Evolutionary conservation across 2,113 vertebrate species (phyloP).

Genomic region (Brachypodius melanocephalos): DNA sequence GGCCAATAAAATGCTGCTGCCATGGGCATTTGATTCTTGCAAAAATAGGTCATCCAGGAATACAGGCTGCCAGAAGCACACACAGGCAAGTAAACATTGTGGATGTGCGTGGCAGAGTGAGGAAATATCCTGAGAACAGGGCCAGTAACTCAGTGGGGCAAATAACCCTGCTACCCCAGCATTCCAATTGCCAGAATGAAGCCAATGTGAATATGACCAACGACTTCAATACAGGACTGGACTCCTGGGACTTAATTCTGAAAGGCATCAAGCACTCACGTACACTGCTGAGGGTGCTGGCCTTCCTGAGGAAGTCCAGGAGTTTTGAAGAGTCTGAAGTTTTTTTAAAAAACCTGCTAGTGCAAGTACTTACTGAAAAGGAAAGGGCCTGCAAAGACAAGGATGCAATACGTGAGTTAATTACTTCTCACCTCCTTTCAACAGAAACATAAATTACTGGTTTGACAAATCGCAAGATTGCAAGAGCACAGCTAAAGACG

Average conservation of each 20-base stretch:
- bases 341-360: no score
- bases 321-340: background rate
- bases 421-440: background rate
- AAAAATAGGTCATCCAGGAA: constrained; percentile 18
- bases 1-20: background rate
- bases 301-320: background rate
- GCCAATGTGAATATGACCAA: background rate
- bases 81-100: background rate
- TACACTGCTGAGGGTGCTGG: background rate
- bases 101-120: background rate
- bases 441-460: background rate
- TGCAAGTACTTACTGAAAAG: background rate
- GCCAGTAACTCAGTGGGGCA: background rate
- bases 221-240: rapidly evolving
- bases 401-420: background rate
- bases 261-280: background rate
- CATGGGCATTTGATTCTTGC: background rate
- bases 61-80: background rate
- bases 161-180: background rate
- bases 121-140: background rate
- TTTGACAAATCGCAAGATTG: background rate
- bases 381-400: background rate
- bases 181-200: background rate
- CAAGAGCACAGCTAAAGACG: background rate
- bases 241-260: background rate